Percentiles rank a stretch among this genome's conserved stretches.
Conservation (phyloP, 1,140 invertebrate genomes). For the Drosophila auraria region DNA sequence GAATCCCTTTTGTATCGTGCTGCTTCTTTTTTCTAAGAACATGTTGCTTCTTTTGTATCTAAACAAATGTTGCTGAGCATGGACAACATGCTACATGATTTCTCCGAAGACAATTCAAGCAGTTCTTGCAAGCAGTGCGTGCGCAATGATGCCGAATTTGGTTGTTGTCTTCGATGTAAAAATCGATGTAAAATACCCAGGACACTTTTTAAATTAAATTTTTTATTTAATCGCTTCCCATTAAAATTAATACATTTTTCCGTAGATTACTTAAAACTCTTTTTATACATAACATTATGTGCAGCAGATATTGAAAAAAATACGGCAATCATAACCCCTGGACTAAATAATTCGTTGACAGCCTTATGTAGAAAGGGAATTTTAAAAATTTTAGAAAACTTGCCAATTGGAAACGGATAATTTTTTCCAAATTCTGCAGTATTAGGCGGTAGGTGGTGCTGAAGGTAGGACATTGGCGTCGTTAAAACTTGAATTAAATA, state of each 20-base stretch:
- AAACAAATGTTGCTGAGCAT: conserved; percentile 3
- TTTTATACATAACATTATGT: too few relatives aligned
- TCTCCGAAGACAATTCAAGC: conserved; percentile 23
- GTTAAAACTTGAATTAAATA: background rate
- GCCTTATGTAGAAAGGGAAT: background rate
- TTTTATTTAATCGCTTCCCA: too few relatives aligned
- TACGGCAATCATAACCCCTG: too few relatives aligned
- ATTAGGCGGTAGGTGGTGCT: background rate
- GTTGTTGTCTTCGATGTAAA: conserved; percentile 44
- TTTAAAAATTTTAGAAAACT: background rate
- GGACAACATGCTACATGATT: background rate
- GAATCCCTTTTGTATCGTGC: background rate
- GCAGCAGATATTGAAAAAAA: background rate
- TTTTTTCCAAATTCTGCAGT: background rate
- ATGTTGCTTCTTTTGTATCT: background rate
- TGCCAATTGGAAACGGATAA: background rate
- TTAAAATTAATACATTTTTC: background rate
- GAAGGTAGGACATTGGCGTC: too few relatives aligned
- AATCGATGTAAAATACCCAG: background rate
- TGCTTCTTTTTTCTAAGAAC: background rate
- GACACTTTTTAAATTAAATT: background rate
- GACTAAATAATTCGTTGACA: too few relatives aligned
- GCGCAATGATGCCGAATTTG: background rate
- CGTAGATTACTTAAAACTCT: too few relatives aligned
- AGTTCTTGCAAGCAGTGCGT: conserved; percentile 37